Evolutionary conservation across 2,888 invertebrate genomes (phyloP), one percentile per base, ranked within the genome.

Genomic region (Caenorhabditis sp.): DNA sequence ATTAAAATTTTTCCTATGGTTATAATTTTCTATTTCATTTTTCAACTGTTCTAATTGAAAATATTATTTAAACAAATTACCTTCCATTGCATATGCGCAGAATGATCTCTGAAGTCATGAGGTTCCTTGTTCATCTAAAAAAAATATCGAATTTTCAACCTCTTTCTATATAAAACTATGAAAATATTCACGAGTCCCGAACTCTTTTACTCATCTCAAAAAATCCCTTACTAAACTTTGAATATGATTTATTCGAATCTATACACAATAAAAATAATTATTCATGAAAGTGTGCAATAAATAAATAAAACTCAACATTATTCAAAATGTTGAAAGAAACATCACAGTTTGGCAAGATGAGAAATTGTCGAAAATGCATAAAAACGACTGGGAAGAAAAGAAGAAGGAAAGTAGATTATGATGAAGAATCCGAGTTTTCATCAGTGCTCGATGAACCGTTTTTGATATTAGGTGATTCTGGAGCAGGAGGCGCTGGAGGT

Each of bases 11-110:
- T n/a, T n/a, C n/a, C n/a, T n/a, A n/a, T n/a, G n/a, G n/a, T n/a
- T n/a, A n/a, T n/a, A n/a, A n/a, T n/a, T n/a, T n/a, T n/a, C n/a
- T n/a, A n/a, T n/a, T n/a, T n/a, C n/a, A n/a, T n/a, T n/a, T n/a
- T n/a, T n/a, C n/a, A n/a, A n/a, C n/a, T n/a, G n/a, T n/a, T n/a
- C n/a, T n/a, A n/a, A n/a, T n/a, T 23, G 7, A 60, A 60, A 31
- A 14, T 25, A 12, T 10, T 14, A 50, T 23, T 38, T 43, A 25
- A 5, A 14, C 17, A 7, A 53, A 59, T 36, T 36, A 80, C 80
- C 62, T 63, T 79, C 82, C 82, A 82, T 53, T 78, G 53, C 81
- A 82, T 82, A 63, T 82, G 82, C 49, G 78, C 78, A 56, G 77
- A 73, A 65, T 79, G 81, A 63, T 82, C 82, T 12, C 77, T 66